Evolutionary conservation across 2,113 vertebrate species (phyloP).

Genomic region (Oryzias curvinotus): DNA sequence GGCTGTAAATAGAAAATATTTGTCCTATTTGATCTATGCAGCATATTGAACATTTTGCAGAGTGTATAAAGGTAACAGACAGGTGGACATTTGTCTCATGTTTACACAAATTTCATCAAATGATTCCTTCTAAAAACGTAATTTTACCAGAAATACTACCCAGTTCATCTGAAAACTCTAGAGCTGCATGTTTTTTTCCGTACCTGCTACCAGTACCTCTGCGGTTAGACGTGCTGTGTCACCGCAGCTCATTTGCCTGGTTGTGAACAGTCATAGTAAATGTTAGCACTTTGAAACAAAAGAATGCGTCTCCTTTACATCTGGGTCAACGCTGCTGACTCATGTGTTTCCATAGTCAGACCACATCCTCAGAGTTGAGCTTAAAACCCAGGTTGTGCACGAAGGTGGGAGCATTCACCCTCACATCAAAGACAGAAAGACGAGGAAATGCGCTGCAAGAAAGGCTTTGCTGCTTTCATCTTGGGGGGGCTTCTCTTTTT

Average conservation of each 20-base stretch:
- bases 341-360: slow-evolving; percentile 20
- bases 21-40: too few relatives aligned
- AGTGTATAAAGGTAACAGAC: too few relatives aligned
- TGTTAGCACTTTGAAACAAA: slow-evolving; percentile 1
- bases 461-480: neutral
- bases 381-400: slow-evolving; percentile 16
- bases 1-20: too few relatives aligned
- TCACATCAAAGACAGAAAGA: neutral
- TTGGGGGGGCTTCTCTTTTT: slow-evolving; percentile 21
- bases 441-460: slow-evolving; percentile 32
- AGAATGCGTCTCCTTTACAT: neutral
- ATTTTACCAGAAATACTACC: too few relatives aligned
- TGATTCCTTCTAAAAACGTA: too few relatives aligned
- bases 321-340: slow-evolving; percentile 18
- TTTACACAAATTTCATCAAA: too few relatives aligned
- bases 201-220: too few relatives aligned
- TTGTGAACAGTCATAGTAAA: slow-evolving; percentile 9
- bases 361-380: slow-evolving; percentile 54
- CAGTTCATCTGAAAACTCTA: too few relatives aligned
- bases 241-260: neutral
- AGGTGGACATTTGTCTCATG: too few relatives aligned
- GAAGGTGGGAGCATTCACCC: neutral
- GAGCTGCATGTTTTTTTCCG: too few relatives aligned
- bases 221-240: neutral
- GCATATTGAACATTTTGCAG: too few relatives aligned